Conservation (phyloP, 2,113 vertebrate genomes). For the Pygoscelis antarcticus region DNA sequence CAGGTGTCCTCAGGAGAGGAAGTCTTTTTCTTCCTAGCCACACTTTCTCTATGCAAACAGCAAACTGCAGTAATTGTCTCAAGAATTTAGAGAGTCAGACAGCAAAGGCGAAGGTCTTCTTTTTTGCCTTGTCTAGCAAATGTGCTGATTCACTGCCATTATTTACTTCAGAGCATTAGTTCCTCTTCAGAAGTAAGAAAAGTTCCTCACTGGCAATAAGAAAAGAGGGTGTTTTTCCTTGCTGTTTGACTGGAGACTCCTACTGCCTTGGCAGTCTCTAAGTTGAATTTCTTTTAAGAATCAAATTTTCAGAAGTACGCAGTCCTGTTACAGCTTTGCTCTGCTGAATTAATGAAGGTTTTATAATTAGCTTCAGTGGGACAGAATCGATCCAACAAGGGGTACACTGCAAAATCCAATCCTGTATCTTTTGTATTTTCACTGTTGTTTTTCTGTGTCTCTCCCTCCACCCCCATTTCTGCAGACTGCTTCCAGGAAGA, state of each 20-base stretch:
- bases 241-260: not conserved
- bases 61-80: constrained; percentile 34
- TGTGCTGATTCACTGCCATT: not conserved
- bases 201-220: not conserved
- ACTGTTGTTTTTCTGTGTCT: not conserved
- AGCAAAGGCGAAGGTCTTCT: not conserved
- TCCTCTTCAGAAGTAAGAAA: not conserved
- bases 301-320: not conserved
- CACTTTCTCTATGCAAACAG: constrained; percentile 20
- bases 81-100: constrained; percentile 17
- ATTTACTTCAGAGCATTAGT: not conserved
- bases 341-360: not conserved
- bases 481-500: not conserved
- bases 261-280: not conserved
- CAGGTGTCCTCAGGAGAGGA: constrained; percentile 46
- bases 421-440: not conserved
- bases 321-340: not conserved
- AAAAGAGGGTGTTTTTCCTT: not conserved
- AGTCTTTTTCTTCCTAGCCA: constrained; percentile 26
- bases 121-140: constrained; percentile 3
- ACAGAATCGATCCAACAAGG: not conserved
- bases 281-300: not conserved
- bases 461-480: not conserved
- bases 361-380: not conserved
- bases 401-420: not conserved